phyloP scores from a whole-genome alignment of 2,888 invertebrate species.

The Drosophila borealis region DNA sequence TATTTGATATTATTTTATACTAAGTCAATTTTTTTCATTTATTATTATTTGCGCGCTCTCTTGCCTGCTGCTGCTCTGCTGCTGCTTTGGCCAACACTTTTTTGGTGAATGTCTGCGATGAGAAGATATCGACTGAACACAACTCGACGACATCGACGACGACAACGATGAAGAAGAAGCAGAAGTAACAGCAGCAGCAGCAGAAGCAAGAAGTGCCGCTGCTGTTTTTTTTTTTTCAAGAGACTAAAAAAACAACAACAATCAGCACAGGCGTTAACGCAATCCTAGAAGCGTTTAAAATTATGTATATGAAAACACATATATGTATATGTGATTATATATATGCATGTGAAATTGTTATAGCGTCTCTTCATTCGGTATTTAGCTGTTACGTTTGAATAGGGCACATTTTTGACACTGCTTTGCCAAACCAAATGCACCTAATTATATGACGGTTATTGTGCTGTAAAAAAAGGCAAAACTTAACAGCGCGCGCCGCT shows the following conservation, averaged over 20 bases:
- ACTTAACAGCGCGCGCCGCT: slow-evolving; percentile 32
- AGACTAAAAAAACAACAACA: slow-evolving; percentile 6
- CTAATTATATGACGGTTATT: slow-evolving; percentile 27
- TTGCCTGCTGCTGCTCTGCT: slow-evolving; percentile 26
- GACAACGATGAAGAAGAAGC: slow-evolving; percentile 9
- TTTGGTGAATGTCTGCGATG: slow-evolving; percentile 50
- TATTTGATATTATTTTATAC: neutral
- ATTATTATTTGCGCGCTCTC: slow-evolving; percentile 23
- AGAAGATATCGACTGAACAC: slow-evolving; percentile 55
- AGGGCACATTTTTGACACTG: neutral
- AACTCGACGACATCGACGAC: slow-evolving; percentile 26
- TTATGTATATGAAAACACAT: neutral
- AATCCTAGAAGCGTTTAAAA: neutral
- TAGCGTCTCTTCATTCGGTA: neutral
- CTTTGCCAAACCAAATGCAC: slow-evolving; percentile 10
- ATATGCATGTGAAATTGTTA: neutral
- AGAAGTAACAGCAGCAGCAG: slow-evolving; percentile 13
- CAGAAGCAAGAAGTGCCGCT: slow-evolving; percentile 34
- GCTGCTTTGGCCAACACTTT: slow-evolving; percentile 50
- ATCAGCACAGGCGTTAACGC: slow-evolving; percentile 3
- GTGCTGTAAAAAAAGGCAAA: slow-evolving; percentile 37
- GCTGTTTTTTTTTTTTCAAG: slow-evolving; percentile 12
- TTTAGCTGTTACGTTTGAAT: neutral
- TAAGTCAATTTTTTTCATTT: neutral
- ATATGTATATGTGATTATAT: neutral